Conservation (phyloP, 2,797 vertebrate genomes). For the Platalea minor region DNA sequence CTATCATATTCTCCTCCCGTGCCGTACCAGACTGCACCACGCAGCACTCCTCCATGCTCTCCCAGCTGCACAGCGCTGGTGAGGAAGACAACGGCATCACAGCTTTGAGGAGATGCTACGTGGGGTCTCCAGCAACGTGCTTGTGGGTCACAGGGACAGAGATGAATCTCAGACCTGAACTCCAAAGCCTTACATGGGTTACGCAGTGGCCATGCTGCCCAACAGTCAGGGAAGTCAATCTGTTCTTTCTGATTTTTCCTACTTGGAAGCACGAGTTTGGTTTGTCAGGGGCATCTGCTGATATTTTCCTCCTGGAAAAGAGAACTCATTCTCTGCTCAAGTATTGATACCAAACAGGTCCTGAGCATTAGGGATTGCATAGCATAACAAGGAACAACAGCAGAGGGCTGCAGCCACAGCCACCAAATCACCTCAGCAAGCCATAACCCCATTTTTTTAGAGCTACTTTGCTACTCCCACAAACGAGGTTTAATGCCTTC, state of each 20-base stretch:
- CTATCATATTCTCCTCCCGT: rapidly evolving
- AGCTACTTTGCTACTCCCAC: neutral
- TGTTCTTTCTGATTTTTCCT: neutral
- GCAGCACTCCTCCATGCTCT: rapidly evolving
- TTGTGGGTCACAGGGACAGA: neutral
- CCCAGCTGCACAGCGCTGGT: neutral
- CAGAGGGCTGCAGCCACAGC: neutral
- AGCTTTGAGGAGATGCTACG: rapidly evolving
- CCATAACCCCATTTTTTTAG: neutral
- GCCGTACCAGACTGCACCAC: rapidly evolving
- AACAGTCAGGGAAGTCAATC: neutral
- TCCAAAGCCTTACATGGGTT: rapidly evolving
- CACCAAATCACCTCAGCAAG: neutral
- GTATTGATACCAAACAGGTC: rapidly evolving
- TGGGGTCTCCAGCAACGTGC: rapidly evolving
- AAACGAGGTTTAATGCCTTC: neutral
- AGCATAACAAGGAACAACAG: neutral
- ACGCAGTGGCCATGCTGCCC: rapidly evolving
- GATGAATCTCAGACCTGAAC: rapidly evolving
- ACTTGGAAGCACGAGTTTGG: neutral
- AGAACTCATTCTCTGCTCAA: neutral
- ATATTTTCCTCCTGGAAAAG: neutral
- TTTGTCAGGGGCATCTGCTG: neutral
- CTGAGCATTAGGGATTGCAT: neutral
- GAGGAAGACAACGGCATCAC: neutral